Evolutionary conservation across 2,888 invertebrate genomes (phyloP).

Genomic region (Drosophila conformis): DNA sequence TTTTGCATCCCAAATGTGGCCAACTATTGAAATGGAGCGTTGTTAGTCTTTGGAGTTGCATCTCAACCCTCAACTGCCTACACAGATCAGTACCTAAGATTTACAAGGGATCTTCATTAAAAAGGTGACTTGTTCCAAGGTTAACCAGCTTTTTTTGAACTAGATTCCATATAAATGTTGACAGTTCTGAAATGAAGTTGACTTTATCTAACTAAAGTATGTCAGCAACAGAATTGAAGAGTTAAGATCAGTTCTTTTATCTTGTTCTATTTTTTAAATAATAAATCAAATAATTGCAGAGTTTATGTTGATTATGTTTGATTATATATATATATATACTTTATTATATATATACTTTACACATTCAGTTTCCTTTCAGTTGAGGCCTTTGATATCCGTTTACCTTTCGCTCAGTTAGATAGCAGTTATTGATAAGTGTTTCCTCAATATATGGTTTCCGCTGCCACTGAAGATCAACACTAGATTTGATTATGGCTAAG

Average conservation of each 20-base stretch:
- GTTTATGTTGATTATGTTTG: neutral
- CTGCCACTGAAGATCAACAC: slow-evolving; percentile 40
- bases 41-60: neutral
- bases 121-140: neutral
- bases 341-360: neutral
- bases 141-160: neutral
- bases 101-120: neutral
- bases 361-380: neutral
- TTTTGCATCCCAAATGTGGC: slow-evolving; percentile 53
- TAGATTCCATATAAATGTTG: neutral
- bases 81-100: neutral
- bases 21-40: slow-evolving; percentile 52
- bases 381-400: slow-evolving; percentile 10
- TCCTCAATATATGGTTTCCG: slow-evolving; percentile 64
- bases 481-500: slow-evolving; percentile 2
- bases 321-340: neutral
- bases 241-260: neutral
- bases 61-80: neutral
- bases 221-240: neutral
- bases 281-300: neutral
- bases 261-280: neutral
- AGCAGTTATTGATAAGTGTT: slow-evolving; percentile 27
- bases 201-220: neutral
- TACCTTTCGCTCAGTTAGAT: slow-evolving; percentile 1
- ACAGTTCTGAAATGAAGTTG: neutral